Conservation (phyloP, 2,888 invertebrate genomes). For the Dasypolia templi region DNA sequence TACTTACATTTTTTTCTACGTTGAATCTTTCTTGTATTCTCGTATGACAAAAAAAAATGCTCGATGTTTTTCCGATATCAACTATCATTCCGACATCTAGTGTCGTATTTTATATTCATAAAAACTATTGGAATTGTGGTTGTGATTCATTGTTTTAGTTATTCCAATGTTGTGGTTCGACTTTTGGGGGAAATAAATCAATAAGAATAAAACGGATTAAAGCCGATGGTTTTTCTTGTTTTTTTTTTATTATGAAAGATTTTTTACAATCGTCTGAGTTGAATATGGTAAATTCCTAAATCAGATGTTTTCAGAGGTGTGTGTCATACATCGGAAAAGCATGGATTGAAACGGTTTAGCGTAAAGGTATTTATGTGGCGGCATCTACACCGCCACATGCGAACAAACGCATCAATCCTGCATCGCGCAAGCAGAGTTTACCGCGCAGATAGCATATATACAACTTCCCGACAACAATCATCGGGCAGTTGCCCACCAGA, state of each 20-base stretch:
- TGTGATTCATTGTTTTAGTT: slow-evolving; percentile 46
- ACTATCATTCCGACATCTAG: slow-evolving; percentile 52
- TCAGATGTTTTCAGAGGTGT: not conserved
- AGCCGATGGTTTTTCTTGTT: not conserved
- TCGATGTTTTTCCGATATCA: slow-evolving; percentile 55
- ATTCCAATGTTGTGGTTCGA: slow-evolving; percentile 21
- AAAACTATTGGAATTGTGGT: slow-evolving; percentile 36
- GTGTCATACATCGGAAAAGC: no score
- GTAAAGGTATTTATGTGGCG: no score
- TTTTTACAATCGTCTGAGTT: not conserved
- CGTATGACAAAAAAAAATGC: slow-evolving; percentile 51
- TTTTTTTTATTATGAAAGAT: not conserved
- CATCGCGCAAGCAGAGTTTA: no score
- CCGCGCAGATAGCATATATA: no score
- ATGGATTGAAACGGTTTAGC: no score
- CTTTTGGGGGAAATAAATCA: slow-evolving; percentile 3
- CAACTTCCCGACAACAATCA: no score
- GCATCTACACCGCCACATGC: no score
- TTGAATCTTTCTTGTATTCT: slow-evolving; percentile 38
- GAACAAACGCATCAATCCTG: no score
- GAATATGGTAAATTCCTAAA: not conserved
- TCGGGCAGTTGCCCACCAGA: no score
- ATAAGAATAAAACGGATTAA: not conserved
- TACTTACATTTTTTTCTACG: slow-evolving; percentile 54
- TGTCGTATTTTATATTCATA: slow-evolving; percentile 55